Percentiles rank a stretch among this genome's conserved stretches.
These are phyloP conservation scores for Lerista edwardsae DNA, from an alignment of 2,797 vertebrate species.

Conservation along the genomic window DNA sequence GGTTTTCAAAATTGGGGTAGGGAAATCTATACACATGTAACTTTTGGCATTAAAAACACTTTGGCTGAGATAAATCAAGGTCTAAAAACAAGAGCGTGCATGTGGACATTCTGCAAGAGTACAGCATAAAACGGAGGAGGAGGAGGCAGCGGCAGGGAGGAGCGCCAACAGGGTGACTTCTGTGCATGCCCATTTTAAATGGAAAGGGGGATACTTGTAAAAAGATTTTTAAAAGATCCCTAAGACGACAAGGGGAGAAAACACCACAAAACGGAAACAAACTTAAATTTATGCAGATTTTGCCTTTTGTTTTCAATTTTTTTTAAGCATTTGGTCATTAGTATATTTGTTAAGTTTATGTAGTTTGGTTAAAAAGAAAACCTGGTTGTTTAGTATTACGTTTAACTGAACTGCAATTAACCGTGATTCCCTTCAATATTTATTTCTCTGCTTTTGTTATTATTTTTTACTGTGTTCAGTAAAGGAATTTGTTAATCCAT, in stretches of 20 bases:
- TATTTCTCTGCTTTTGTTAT: conserved; percentile 83
- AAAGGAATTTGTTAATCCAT: conserved; percentile 56
- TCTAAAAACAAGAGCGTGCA: conserved; percentile 38
- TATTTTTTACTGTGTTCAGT: conserved; percentile 46
- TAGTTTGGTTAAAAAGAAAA: conserved; percentile 76
- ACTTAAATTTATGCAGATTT: conserved; percentile 75
- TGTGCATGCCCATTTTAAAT: conserved; percentile 1
- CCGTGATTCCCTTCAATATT: conserved; percentile 78
- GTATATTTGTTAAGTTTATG: conserved; percentile 79
- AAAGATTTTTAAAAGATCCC: conserved; percentile 50
- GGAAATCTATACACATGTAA: background rate
- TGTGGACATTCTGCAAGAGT: conserved; percentile 16
- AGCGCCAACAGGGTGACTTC: no score
- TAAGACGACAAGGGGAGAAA: conserved; percentile 53
- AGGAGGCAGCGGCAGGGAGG: conserved; percentile 1
- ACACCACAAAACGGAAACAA: conserved; percentile 65
- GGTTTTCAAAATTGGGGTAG: conserved; percentile 17
- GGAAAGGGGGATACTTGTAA: conserved; percentile 46
- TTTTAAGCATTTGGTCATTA: conserved; percentile 76
- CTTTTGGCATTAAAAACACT: conserved; percentile 36
- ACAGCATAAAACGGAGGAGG: conserved; percentile 17
- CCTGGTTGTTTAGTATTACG: conserved; percentile 73
- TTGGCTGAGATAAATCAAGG: conserved; percentile 15
- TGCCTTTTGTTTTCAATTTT: conserved; percentile 82
- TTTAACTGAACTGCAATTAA: conserved; percentile 82